Base-by-base conservation (phyloP, 2,888 invertebrate species). In the Octodonta nipae region DNA sequence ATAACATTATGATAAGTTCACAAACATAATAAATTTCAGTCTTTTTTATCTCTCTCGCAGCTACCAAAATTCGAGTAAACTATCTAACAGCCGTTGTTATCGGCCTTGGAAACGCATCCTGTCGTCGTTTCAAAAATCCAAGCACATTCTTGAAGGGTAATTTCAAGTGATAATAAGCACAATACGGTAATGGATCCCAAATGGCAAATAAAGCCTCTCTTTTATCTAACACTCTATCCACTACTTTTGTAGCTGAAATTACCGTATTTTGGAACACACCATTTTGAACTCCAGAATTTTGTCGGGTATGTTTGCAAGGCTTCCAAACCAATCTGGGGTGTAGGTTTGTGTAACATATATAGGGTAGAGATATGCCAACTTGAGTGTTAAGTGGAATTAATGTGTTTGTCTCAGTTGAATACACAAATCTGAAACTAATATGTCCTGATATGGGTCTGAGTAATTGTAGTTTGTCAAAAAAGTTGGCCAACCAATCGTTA, bases 151-250 rank as follows among this genome's bases (percentile, higher is more conserved):
- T 66, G 42, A 78, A 66, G 0, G 84, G 83, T 46, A 78, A 57
- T 51, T 84, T 79, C 47, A 86, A 73, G 54, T 83, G 83, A 60
- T 85, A 85, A 55, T 83, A 85, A 2, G 82, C 84, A 52, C 83
- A 84, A 54, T 85, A 86, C 0, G 86, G 86, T 47, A 86, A 55
- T 4, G 86, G 86, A 54, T 86, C 86, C 85, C 85, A 85, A 51
- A 78, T 78, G 4, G 77, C 71, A 51, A 86, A 86, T 1, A 86
- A 63, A 0, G 82, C 84, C 53, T 86, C 84, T 24, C 81, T 68
- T 44, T 81, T 82, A 50, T 84, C 82, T 44, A 84, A 55, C 20
- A 81, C 76, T 0, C 75, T 76, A 22, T 75, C 73, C 46, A 78
- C 61, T 28, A 78, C 54, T 50, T 73, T 71, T 12, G 71, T 70